These are phyloP conservation scores for Melinaea marsaeus DNA, from an alignment of 2,888 invertebrate genomes.

Conservation along the genomic window DNA sequence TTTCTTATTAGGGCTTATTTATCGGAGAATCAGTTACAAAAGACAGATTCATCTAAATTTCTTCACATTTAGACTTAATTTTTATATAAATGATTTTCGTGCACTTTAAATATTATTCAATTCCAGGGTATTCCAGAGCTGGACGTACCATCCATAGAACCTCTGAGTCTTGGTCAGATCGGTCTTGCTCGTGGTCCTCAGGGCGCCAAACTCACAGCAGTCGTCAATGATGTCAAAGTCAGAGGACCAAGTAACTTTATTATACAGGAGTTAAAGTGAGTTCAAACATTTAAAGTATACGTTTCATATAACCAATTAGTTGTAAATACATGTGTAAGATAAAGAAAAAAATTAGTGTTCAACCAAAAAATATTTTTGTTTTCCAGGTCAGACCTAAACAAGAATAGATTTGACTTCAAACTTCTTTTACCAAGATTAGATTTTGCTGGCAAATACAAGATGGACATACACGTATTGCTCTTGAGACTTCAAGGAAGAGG, in stretches of 20 bases:
- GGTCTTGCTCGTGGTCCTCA: constrained; percentile 78
- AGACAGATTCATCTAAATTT: no score
- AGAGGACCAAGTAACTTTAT: constrained; percentile 79
- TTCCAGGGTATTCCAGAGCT: constrained; percentile 82
- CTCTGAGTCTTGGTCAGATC: constrained; percentile 79
- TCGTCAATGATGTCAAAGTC: constrained; percentile 79
- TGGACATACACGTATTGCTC: constrained; percentile 81
- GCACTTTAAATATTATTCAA: background rate
- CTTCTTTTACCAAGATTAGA: constrained; percentile 77
- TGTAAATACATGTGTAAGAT: no score
- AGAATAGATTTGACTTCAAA: constrained; percentile 80
- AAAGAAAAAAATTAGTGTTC: background rate
- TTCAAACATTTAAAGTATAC: constrained; percentile 16
- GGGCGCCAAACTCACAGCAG: constrained; percentile 78
- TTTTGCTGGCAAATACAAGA: constrained; percentile 82
- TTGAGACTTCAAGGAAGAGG: constrained; percentile 81
- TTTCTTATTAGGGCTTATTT: no score
- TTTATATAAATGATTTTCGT: no score
- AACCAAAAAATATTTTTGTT: constrained; percentile 7
- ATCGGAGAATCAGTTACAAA: no score
- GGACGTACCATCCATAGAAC: constrained; percentile 82
- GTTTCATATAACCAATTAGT: no score
- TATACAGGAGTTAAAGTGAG: constrained; percentile 78
- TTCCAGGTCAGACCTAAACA: constrained; percentile 79
- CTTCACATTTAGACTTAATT: no score